Evolutionary conservation across 2,113 vertebrate genomes (phyloP).

Genomic region (Todiramphus saurophagus): DNA sequence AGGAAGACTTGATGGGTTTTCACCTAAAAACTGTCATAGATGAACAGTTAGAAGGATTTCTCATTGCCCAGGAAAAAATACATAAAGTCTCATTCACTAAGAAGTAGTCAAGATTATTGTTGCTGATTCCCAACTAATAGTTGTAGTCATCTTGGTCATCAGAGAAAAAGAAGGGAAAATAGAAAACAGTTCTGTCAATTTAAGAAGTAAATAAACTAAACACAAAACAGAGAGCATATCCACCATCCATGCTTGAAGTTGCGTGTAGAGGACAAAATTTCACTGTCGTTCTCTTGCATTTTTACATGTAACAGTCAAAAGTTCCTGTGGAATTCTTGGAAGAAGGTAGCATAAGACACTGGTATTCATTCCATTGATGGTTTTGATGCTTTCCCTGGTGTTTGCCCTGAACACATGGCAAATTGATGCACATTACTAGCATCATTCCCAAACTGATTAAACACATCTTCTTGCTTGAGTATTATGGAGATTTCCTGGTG

Average conservation of each 20-base stretch:
- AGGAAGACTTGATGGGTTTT: not conserved
- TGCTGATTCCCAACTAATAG: not conserved
- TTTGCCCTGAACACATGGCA: not conserved
- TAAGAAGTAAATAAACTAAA: not conserved
- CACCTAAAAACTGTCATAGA: not conserved
- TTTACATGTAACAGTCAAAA: not conserved
- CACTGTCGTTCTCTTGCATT: not conserved
- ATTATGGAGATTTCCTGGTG: not conserved
- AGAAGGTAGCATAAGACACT: not conserved
- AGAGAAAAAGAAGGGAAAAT: not conserved
- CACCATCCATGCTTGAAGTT: not conserved
- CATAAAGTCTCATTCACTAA: not conserved
- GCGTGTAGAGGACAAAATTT: not conserved
- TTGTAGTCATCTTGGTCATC: not conserved
- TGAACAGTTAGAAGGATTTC: not conserved
- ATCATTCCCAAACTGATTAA: not conserved
- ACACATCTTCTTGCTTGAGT: not conserved
- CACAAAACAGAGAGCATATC: not conserved
- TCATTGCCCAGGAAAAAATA: not conserved
- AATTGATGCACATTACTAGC: not conserved
- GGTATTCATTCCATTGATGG: not conserved
- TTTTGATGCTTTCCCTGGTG: not conserved
- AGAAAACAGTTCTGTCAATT: not conserved
- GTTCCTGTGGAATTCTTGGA: not conserved
- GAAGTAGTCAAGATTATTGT: not conserved